Evolutionary conservation across 2,113 vertebrate species (phyloP).

Genomic region (Hippocampus mohnikei): DNA sequence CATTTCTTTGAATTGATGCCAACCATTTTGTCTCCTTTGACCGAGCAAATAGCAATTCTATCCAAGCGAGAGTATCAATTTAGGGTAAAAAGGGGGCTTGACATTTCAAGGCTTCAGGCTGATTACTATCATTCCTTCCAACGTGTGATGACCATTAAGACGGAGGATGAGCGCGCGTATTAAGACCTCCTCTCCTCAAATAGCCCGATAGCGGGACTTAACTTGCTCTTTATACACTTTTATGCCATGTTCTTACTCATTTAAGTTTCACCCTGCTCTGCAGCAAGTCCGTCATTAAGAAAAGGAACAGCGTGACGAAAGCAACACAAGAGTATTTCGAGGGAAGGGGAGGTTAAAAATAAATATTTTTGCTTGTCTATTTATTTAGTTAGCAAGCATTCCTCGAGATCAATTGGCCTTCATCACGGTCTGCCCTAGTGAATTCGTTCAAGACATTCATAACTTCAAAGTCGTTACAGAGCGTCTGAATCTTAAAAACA

Average conservation of each 20-base stretch:
- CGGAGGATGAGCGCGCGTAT: constrained; percentile 29
- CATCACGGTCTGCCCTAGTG: not conserved
- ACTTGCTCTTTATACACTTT: constrained; percentile 38
- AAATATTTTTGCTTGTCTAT: too few species aligned
- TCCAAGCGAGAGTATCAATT: constrained; percentile 63
- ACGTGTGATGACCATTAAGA: constrained; percentile 52
- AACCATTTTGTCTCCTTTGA: not conserved
- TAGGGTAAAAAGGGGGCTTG: constrained; percentile 25
- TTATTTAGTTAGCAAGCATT: not conserved
- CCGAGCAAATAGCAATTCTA: not conserved
- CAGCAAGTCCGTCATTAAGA: constrained; percentile 2
- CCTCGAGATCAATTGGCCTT: not conserved
- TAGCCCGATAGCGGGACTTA: constrained; percentile 51
- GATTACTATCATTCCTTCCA: constrained; percentile 61
- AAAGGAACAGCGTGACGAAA: too few species aligned
- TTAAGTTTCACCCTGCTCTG: constrained; percentile 24
- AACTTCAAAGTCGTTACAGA: too few species aligned
- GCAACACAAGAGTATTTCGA: too few species aligned
- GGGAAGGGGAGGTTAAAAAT: too few species aligned
- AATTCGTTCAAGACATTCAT: not conserved
- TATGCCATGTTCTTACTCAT: constrained; percentile 20
- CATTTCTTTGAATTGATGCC: not conserved
- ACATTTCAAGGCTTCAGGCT: constrained; percentile 35
- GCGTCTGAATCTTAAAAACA: too few species aligned
- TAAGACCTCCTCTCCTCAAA: constrained; percentile 50